Conservation (phyloP, 2,797 vertebrate species). For the Tenualosa thibaudeaui region DNA sequence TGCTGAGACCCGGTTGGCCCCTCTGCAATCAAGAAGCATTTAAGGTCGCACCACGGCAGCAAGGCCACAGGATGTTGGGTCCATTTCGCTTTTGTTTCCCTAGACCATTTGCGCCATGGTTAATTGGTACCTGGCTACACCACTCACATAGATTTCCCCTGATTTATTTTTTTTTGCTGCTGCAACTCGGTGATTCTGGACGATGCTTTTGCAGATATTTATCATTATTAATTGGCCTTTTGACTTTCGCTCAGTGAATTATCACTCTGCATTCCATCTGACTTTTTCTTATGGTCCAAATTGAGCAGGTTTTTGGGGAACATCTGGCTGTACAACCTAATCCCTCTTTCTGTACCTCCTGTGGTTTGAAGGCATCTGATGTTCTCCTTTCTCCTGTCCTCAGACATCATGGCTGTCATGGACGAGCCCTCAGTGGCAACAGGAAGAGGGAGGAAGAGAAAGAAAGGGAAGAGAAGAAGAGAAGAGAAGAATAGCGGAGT, state of each 20-base stretch:
- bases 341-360: background rate
- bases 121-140: slow-evolving; percentile 22
- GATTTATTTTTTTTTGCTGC: background rate
- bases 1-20: slow-evolving; percentile 54
- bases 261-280: background rate
- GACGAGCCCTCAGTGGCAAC: background rate
- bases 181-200: background rate
- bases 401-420: background rate
- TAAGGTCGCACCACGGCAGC: slow-evolving; percentile 55
- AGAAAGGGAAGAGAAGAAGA: background rate
- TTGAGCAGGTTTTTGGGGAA: background rate
- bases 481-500: background rate
- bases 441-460: background rate
- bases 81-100: slow-evolving; percentile 52
- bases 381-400: background rate
- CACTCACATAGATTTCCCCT: background rate
- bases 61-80: slow-evolving; percentile 51
- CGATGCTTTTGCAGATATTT: too few species aligned
- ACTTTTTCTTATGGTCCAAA: background rate
- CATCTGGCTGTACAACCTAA: background rate
- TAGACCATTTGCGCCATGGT: slow-evolving; percentile 51
- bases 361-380: background rate
- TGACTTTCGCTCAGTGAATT: background rate
- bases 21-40: slow-evolving; percentile 57
- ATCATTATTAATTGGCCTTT: background rate